Evolutionary conservation across 2,797 vertebrate genomes (phyloP), one percentile per base, ranked within the genome.

Genomic region (Megalops cyprinoides): DNA sequence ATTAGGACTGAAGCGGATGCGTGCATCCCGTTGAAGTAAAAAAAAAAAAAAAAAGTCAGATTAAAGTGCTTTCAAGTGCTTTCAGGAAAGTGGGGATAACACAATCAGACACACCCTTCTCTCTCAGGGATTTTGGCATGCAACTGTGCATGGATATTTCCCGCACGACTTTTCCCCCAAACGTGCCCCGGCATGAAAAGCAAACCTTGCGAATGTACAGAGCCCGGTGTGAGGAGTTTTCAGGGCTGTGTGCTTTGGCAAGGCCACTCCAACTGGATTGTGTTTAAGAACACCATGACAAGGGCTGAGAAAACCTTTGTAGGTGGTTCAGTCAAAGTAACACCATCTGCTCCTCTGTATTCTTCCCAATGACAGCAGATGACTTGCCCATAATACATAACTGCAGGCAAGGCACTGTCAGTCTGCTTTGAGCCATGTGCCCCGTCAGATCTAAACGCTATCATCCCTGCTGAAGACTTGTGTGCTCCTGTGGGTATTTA

Each of bases 341-440:
- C 86, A 89, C 91, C 93, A 93, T 93, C 92, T 92, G 92, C 89
- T 93, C 88, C 85, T 81, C 83, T 91, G 84, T 82, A 87, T 89
- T 88, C 91, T 89, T 88, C 14, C 14, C 87, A 84, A 85, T 88
- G 90, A 90, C 86, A 83, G 85, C 82, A 81, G 87, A 90, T 88
- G 85, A 89, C 7, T 89, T 18, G 88, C 89, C 88, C 87, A 87
- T 65, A 80, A 23, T 12, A n/a, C 31, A 58, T 42, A 46, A 58
- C 55, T 25, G 53, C 18, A 46, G n/a, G 39, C 58, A 20, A 28
- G 56, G 15, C 15, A 15, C n/a, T 44, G 77, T 12, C 39, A 25
- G 25, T 14, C 4, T 0, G 71, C 20, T 34, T 5, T 74, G 55
- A 34, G 42, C 67, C 12, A 28, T 76, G 76, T 78, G 53, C n/a